A percentile compares a stretch with the other conserved stretches of the same genome.
Evolutionary conservation across 2,797 vertebrate genomes (phyloP).

Genomic region (Pampus argenteus): DNA sequence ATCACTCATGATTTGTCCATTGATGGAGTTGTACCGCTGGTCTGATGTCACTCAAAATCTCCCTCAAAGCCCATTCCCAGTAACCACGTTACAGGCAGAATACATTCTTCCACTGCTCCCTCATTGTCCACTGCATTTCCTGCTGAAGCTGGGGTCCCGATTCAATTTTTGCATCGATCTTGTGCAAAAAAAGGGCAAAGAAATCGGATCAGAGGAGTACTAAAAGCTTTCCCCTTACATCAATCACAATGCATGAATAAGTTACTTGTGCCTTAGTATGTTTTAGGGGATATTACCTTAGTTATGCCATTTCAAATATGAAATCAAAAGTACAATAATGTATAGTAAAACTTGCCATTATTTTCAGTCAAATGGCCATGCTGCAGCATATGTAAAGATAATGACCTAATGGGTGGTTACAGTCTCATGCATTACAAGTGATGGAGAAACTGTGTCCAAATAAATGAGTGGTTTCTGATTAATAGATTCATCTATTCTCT

Average conservation of each 20-base stretch:
- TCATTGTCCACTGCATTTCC: slow-evolving; percentile 76
- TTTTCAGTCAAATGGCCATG: slow-evolving; percentile 57
- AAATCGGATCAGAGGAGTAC: slow-evolving; percentile 82
- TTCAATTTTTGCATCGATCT: slow-evolving; percentile 86
- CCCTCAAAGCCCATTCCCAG: slow-evolving; percentile 75
- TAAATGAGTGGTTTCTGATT: slow-evolving; percentile 49
- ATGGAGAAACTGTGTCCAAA: slow-evolving; percentile 50
- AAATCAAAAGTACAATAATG: slow-evolving; percentile 70
- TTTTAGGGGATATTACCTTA: slow-evolving; percentile 75
- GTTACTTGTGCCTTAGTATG: slow-evolving; percentile 67
- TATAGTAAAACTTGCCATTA: slow-evolving; percentile 62
- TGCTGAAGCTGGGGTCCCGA: slow-evolving; percentile 57
- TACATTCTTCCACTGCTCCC: slow-evolving; percentile 73
- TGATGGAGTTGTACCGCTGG: slow-evolving; percentile 67
- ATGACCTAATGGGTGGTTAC: slow-evolving; percentile 56
- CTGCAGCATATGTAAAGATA: slow-evolving; percentile 48
- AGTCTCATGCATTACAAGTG: slow-evolving; percentile 43
- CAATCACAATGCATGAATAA: slow-evolving; percentile 82
- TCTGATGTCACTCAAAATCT: slow-evolving; percentile 76
- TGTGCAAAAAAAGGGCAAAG: slow-evolving; percentile 69
- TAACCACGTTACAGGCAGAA: slow-evolving; percentile 82
- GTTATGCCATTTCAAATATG: slow-evolving; percentile 72
- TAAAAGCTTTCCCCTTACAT: slow-evolving; percentile 84
- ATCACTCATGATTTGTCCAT: slow-evolving; percentile 67
- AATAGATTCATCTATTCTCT: slow-evolving; percentile 40